These are phyloP conservation scores for Cephalopachus bancanus DNA, from an alignment of 2,797 vertebrate species.

Conservation along the genomic window DNA sequence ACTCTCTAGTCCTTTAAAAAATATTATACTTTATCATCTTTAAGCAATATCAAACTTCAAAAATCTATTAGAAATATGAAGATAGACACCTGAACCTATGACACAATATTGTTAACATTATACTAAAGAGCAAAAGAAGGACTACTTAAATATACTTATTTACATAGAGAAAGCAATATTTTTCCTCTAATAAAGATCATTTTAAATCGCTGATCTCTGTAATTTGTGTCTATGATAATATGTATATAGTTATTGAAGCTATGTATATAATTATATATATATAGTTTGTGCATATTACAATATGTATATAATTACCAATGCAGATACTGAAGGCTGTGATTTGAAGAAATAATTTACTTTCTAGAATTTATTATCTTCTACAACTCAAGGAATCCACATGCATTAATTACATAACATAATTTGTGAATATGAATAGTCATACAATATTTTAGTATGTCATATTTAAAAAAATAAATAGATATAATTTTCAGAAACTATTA, in stretches of 20 bases:
- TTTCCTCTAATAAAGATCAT: background rate
- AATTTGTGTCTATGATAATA: background rate
- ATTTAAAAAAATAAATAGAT: background rate
- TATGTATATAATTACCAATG: background rate
- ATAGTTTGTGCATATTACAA: background rate
- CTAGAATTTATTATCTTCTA: background rate
- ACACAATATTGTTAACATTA: background rate
- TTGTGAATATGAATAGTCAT: background rate
- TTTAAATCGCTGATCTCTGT: background rate
- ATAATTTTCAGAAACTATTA: background rate
- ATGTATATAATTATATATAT: background rate
- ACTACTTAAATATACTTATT: background rate
- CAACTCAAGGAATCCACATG: background rate
- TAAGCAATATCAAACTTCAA: background rate
- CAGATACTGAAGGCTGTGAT: background rate
- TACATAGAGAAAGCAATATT: background rate
- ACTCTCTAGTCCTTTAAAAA: background rate
- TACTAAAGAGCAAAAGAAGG: background rate
- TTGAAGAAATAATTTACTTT: background rate
- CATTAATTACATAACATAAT: background rate
- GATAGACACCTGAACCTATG: background rate
- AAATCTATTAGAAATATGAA: background rate
- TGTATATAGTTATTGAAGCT: background rate
- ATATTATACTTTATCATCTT: background rate
- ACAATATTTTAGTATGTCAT: background rate